A percentile compares a stretch with the other conserved stretches of the same genome.
phyloP scores from a whole-genome alignment of 2,888 invertebrate species.

The Thelaira solivaga region DNA sequence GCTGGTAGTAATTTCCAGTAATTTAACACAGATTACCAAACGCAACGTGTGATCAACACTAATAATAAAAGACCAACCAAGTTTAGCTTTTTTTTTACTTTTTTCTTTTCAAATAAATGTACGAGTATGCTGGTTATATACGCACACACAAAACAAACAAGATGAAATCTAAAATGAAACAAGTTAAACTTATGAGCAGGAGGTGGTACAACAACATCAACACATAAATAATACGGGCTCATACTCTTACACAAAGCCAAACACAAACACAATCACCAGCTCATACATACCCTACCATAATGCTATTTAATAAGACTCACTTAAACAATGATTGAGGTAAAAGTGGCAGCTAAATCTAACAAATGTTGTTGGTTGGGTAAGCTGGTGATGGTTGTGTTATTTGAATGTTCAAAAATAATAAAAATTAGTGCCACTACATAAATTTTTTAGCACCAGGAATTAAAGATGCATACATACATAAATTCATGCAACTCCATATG shows the following conservation, averaged over 20 bases:
- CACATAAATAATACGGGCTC: too few species aligned
- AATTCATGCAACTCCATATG: too few species aligned
- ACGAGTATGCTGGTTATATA: neutral
- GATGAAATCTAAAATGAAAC: slow-evolving; percentile 30
- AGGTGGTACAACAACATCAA: too few species aligned
- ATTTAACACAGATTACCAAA: slow-evolving; percentile 64
- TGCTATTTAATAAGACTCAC: too few species aligned
- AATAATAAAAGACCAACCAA: slow-evolving; percentile 7
- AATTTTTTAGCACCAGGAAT: slow-evolving; percentile 50
- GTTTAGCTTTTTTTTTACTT: too few species aligned
- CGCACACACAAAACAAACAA: neutral
- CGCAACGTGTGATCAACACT: slow-evolving; percentile 41
- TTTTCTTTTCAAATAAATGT: neutral
- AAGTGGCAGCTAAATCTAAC: neutral
- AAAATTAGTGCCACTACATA: slow-evolving; percentile 63
- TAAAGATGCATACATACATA: slow-evolving; percentile 36
- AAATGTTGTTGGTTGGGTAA: neutral
- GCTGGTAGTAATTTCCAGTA: slow-evolving; percentile 64
- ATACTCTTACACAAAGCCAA: too few species aligned
- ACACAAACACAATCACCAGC: too few species aligned
- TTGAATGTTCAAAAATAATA: slow-evolving; percentile 32
- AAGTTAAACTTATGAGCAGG: too few species aligned
- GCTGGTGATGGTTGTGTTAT: slow-evolving; percentile 20
- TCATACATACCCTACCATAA: too few species aligned
- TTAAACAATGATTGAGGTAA: slow-evolving; percentile 28